Evolutionary conservation across 2,888 invertebrate genomes (phyloP).

Genomic region (Diogma glabrata): DNA sequence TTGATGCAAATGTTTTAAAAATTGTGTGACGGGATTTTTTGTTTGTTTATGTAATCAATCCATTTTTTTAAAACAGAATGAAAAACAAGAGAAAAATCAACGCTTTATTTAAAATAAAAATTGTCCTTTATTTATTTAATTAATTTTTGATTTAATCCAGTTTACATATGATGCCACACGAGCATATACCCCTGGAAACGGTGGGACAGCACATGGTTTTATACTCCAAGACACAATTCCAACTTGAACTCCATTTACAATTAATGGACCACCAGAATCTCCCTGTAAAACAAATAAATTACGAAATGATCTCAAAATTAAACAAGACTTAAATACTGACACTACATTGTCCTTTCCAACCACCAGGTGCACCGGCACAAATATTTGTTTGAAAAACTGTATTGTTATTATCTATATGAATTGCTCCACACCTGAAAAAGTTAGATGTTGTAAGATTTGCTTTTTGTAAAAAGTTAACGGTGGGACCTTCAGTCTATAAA

Average conservation of each 20-base stretch:
- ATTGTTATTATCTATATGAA: conserved; percentile 16
- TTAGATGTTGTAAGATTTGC: conserved; percentile 21
- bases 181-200: conserved; percentile 25
- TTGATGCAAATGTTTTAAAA: too few species aligned
- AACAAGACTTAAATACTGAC: too few species aligned
- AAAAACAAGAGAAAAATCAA: too few species aligned
- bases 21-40: too few species aligned
- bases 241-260: conserved; percentile 17
- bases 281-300: too few species aligned
- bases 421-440: conserved; percentile 20
- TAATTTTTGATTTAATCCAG: conserved; percentile 21
- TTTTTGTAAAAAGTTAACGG: conserved; percentile 21
- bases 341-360: conserved; percentile 28
- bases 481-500: conserved; percentile 19
- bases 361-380: conserved; percentile 25
- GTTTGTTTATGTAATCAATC: too few species aligned
- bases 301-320: too few species aligned
- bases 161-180: conserved; percentile 22
- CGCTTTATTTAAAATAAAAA: too few species aligned
- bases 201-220: conserved; percentile 23
- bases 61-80: too few species aligned
- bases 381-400: conserved; percentile 21
- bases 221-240: conserved; percentile 26
- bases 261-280: conserved; percentile 22
- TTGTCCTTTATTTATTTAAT: too few species aligned